phyloP scores from a whole-genome alignment of 1,140 invertebrate species.

The Euura lappo region DNA sequence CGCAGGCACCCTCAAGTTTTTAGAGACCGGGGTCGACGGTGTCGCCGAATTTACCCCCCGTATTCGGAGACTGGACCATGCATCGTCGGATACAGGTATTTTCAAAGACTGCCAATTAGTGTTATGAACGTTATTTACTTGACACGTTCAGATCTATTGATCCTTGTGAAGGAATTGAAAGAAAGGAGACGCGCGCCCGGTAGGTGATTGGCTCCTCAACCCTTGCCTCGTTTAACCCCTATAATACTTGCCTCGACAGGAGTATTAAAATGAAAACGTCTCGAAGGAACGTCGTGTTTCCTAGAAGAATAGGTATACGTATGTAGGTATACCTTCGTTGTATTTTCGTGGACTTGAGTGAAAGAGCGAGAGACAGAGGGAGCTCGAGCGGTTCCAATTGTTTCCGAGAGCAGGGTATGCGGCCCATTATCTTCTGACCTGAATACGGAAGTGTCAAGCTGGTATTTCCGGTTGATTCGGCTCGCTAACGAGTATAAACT shows the following conservation, averaged over 20 bases:
- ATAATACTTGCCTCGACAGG: slow-evolving; percentile 17
- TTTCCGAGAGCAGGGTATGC: slow-evolving; percentile 33
- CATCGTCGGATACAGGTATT: too few relatives aligned
- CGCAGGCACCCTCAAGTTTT: too few relatives aligned
- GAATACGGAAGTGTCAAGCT: slow-evolving; percentile 58
- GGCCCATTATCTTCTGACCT: slow-evolving; percentile 36
- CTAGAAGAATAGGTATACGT: background rate
- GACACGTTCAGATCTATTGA: too few relatives aligned
- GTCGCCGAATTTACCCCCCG: too few relatives aligned
- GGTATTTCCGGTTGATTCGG: slow-evolving; percentile 64
- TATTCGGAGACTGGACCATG: too few relatives aligned
- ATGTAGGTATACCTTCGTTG: too few relatives aligned
- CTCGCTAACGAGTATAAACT: slow-evolving; percentile 54
- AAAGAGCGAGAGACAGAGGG: slow-evolving; percentile 16
- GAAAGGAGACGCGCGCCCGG: background rate
- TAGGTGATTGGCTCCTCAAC: slow-evolving; percentile 8
- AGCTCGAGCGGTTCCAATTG: slow-evolving; percentile 29
- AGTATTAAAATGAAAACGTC: slow-evolving; percentile 7
- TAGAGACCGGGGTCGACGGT: too few relatives aligned
- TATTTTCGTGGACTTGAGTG: background rate
- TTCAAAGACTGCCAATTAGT: too few relatives aligned
- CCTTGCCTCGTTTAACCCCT: slow-evolving; percentile 13
- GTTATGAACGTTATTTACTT: too few relatives aligned
- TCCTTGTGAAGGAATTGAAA: too few relatives aligned
- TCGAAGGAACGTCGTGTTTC: background rate